Evolutionary conservation across 2,888 invertebrate genomes (phyloP), one percentile per base, ranked within the genome.

Genomic region (Eupithecia inturbata): DNA sequence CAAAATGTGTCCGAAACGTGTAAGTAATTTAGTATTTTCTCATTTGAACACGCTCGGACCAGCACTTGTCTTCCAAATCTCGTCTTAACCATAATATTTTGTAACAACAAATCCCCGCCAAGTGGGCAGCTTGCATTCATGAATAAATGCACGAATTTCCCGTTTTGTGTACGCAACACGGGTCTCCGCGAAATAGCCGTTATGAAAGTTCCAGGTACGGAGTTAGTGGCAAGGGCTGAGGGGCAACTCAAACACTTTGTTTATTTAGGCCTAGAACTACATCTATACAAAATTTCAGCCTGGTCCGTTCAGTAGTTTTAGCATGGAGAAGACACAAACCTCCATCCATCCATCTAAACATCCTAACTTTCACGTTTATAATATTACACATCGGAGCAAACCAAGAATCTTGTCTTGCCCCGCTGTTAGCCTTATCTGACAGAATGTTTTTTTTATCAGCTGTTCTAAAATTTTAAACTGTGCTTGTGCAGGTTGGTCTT

Each of bases 81-180:
- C 49, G 19, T 70, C 69, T 75, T 72, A 72, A 57, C 12, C n/a
- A n/a, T n/a, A n/a, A 57, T 33, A 60, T 68, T 70, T 73, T 69
- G 67, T 71, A 73, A 41, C 67, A 74, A 74, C 62, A 71, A 71
- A 73, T 64, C 60, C 31, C 26, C 49, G 73, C 68, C 62, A 73
- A 62, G 64, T 71, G 71, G 76, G 33, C 76, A 67, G 73, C 70
- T 45, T 74, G 73, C 73, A 76, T 57, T 82, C 83, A 85, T 86
- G 85, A 87, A 88, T 85, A 87, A 85, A 87, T 87, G 84, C 83
- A 84, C 84, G 82, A 84, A 85, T 84, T 84, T 82, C 66, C 83
- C 81, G 83, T 87, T 87, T 84, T 81, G 83, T 79, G 83, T 81
- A 84, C 85, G 83, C 84, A 82, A 82, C 81, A 81, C 78, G 77